A percentile compares a stretch with the other conserved stretches of the same genome.
Conservation (phyloP, 1,140 invertebrate genomes). For the Subanguina moxae region DNA sequence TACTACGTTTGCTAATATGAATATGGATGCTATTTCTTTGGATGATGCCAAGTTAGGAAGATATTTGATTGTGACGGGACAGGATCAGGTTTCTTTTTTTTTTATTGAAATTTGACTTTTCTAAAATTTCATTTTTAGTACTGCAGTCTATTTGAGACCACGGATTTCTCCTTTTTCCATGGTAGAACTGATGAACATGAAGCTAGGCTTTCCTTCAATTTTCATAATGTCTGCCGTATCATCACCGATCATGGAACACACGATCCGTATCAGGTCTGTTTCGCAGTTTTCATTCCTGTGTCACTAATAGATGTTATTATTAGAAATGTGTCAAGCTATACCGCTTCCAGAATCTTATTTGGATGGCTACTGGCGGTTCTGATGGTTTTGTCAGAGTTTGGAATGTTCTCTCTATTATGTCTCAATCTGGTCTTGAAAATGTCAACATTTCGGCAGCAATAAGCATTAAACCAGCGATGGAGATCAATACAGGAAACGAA, state of each 20-base stretch:
- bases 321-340: slow-evolving; percentile 26
- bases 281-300: not conserved
- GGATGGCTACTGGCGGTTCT: too few relatives aligned
- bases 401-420: too few relatives aligned
- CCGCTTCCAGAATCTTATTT: too few relatives aligned
- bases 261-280: slow-evolving; percentile 6
- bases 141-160: not conserved
- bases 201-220: not conserved
- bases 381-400: too few relatives aligned
- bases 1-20: slow-evolving; percentile 23
- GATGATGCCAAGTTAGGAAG: slow-evolving; percentile 11
- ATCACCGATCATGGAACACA: not conserved
- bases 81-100: slow-evolving; percentile 26
- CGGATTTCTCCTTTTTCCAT: not conserved
- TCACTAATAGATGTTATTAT: not conserved
- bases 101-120: not conserved
- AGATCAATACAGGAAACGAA: too few relatives aligned
- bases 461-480: too few relatives aligned
- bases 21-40: slow-evolving; percentile 22
- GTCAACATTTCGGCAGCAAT: too few relatives aligned
- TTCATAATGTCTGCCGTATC: not conserved
- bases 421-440: too few relatives aligned
- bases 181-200: not conserved
- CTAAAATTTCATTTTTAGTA: slow-evolving; percentile 10
- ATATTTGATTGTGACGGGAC: slow-evolving; percentile 24